Percentiles rank a stretch among this genome's conserved stretches.
phyloP scores from a whole-genome alignment of 2,888 invertebrate genomes.

The Copidosoma aretas region DNA sequence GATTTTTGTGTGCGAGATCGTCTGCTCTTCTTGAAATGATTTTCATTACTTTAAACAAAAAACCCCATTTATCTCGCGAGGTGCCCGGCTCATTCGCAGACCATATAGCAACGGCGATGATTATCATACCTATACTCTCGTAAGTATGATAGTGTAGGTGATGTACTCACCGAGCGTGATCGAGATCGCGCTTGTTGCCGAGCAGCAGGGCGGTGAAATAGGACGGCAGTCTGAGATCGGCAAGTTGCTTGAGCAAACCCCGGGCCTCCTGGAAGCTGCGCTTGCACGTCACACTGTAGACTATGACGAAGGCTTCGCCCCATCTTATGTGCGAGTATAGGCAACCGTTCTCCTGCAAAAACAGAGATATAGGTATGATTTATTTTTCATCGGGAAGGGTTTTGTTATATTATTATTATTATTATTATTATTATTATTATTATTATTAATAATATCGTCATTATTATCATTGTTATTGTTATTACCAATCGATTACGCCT shows the following conservation, averaged over 20 bases:
- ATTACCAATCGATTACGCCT: no score
- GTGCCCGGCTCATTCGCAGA: no score
- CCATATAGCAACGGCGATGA: no score
- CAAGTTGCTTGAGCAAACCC: conserved; percentile 74
- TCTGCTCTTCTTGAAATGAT: no score
- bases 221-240: conserved; percentile 75
- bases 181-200: conserved; percentile 82
- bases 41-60: no score
- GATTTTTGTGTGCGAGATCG: no score
- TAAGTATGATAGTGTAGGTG: background rate
- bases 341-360: conserved; percentile 73
- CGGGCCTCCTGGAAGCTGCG: conserved; percentile 78
- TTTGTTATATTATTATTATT: no score
- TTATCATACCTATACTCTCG: background rate
- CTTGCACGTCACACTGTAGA: conserved; percentile 80
- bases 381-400: no score
- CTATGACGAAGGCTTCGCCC: conserved; percentile 84
- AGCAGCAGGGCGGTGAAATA: conserved; percentile 79
- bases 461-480: no score
- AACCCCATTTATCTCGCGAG: background rate
- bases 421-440: no score
- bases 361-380: background rate
- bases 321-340: conserved; percentile 79
- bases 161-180: conserved; percentile 73
- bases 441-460: no score